Evolutionary conservation across 2,797 vertebrate species (phyloP).

Genomic region (Hyperoplus immaculatus): DNA sequence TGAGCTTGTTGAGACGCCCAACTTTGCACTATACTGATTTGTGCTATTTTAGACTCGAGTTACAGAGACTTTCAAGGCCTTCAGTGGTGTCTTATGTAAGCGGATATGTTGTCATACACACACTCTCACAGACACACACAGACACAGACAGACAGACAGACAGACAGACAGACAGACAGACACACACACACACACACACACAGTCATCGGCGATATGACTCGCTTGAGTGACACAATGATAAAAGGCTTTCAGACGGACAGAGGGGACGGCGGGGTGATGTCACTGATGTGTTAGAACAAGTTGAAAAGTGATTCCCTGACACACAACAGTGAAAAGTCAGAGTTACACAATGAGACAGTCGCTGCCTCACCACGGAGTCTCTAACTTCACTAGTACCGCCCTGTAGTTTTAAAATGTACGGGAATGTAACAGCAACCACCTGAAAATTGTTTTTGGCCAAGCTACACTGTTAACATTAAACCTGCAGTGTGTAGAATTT

Average conservation of each 20-base stretch:
- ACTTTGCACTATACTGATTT: too few species aligned
- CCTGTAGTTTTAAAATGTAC: too few species aligned
- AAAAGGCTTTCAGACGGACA: slow-evolving; percentile 52
- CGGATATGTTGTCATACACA: not conserved
- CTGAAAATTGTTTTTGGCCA: too few species aligned
- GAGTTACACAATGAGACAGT: slow-evolving; percentile 27
- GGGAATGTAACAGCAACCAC: not conserved
- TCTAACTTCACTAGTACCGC: not conserved
- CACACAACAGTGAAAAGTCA: slow-evolving; percentile 24
- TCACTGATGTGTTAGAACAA: slow-evolving; percentile 72
- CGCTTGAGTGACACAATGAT: slow-evolving; percentile 66
- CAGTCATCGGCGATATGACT: slow-evolving; percentile 52
- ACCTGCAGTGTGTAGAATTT: too few species aligned
- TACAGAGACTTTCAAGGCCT: slow-evolving; percentile 6
- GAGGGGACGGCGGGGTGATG: slow-evolving; percentile 69
- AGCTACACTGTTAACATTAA: too few species aligned
- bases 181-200: slow-evolving; percentile 5
- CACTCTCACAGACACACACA: too few species aligned
- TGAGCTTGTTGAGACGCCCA: too few species aligned
- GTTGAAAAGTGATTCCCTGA: slow-evolving; percentile 66
- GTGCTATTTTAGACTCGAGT: too few species aligned
- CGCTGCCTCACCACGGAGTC: not conserved
- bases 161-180: too few species aligned
- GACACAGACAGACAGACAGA: too few species aligned
- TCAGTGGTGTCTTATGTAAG: slow-evolving; percentile 50